A percentile compares a stretch with the other conserved stretches of the same genome.
phyloP scores from a whole-genome alignment of 2,113 vertebrate genomes.

The Noturus placidus region DNA sequence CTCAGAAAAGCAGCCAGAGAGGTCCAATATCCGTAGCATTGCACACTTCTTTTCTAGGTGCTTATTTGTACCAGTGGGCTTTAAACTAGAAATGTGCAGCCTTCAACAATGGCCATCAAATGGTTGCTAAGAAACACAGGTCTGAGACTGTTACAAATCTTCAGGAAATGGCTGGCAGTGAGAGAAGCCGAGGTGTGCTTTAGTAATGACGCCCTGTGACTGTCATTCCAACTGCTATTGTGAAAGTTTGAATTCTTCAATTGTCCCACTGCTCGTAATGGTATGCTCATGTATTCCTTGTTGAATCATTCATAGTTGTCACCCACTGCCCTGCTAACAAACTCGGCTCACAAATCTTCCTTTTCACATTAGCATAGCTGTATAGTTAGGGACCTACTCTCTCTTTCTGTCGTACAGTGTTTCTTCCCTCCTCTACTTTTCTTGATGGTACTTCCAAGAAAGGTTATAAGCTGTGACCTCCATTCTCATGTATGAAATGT shows the following conservation, averaged over 20 bases:
- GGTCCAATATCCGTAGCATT: background rate
- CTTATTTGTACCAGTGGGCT: constrained; percentile 21
- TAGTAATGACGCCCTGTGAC: background rate
- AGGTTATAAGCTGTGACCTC: background rate
- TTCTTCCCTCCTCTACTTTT: background rate
- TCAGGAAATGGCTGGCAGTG: constrained; percentile 7
- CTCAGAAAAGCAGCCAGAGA: background rate
- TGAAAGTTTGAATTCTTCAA: constrained; percentile 23
- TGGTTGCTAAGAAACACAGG: constrained; percentile 47
- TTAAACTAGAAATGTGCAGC: constrained; percentile 26
- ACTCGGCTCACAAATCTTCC: background rate
- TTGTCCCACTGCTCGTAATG: background rate
- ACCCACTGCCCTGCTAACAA: constrained; percentile 9
- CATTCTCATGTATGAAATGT: background rate
- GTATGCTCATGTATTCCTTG: background rate
- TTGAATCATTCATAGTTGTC: constrained; percentile 20
- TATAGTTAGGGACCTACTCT: background rate
- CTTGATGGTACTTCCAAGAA: background rate
- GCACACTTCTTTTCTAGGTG: background rate
- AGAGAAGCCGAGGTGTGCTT: background rate
- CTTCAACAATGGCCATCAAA: constrained; percentile 22
- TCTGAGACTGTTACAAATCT: background rate
- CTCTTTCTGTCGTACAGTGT: background rate
- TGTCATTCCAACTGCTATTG: background rate
- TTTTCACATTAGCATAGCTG: constrained; percentile 2